Evolutionary conservation across 2,113 vertebrate species (phyloP), one percentile per base, ranked within the genome.

Genomic region (Corythornis cristatus): DNA sequence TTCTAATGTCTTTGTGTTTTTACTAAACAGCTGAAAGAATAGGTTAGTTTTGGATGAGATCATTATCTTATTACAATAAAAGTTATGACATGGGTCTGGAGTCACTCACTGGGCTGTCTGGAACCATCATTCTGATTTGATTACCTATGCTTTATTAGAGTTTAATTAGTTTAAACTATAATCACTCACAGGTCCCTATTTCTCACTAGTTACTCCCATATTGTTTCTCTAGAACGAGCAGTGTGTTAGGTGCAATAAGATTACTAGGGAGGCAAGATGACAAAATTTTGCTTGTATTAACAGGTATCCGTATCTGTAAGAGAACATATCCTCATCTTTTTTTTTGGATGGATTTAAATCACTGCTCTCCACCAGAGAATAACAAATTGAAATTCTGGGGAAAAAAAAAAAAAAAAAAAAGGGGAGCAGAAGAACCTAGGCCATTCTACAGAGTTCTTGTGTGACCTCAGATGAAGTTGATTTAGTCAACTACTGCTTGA

Each of bases 11-110:
- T 98, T 98, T 29, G 98, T 98, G 58, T 97, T 98, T 56, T 89
- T 93, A 95, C 98, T 98, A 81, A 98, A 98, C 42, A 98, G 87
- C 97, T 99, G 91, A 31, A 87, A 43, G 56, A 86, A 82, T 66
- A 62, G 9, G 28, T n/a, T 25, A 2, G 6, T 31, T 56, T 76
- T 37, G 33, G 25, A 58, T 58, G 21, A 67, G 11, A 4, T 75
- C 18, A 71, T 67, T 51, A 79, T 53, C 21, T 42, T 74, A 57
- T 37, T 40, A 33, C 35, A 43, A 42, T 48, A 19, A 48, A 48
- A 11, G 43, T 56, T 60, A 64, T 18, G 73, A 8, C 3, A 29
- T 31, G 43, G 48, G 42, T 14, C 26, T 71, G 12, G n/a, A 42
- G 28, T 83, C 9, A 72, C 77, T 90, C 53, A 40, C 22, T 35